These are phyloP conservation scores for Ammospiza caudacuta DNA, from an alignment of 2,113 vertebrate genomes.

Conservation along the genomic window DNA sequence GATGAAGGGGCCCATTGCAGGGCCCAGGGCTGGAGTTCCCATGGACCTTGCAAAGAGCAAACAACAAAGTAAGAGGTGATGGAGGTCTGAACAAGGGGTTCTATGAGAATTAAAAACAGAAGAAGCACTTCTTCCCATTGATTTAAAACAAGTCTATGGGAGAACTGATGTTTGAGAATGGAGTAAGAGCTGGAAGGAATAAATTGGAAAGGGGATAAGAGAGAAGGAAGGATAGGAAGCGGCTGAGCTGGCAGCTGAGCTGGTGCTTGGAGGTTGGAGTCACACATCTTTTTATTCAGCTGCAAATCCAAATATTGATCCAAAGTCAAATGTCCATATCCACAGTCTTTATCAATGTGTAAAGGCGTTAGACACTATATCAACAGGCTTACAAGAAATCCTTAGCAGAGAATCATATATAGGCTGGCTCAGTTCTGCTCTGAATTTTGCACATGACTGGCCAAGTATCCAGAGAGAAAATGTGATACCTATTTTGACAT, in stretches of 20 bases:
- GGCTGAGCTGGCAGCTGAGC: not conserved
- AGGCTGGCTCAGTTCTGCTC: not conserved
- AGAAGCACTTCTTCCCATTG: not conserved
- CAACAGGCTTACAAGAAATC: not conserved
- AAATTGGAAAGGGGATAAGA: not conserved
- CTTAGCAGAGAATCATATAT: not conserved
- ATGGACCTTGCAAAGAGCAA: not conserved
- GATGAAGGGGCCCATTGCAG: not conserved
- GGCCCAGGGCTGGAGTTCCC: not conserved
- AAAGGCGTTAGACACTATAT: not conserved
- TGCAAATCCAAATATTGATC: slow-evolving; percentile 1
- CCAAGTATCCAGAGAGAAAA: not conserved
- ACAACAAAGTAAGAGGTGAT: not conserved
- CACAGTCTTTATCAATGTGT: not conserved
- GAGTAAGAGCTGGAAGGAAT: not conserved
- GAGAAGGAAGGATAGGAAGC: not conserved
- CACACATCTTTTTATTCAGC: not conserved
- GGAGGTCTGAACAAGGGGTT: not conserved
- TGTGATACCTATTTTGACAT: not conserved
- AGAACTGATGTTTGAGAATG: not conserved
- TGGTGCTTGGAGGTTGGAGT: not conserved
- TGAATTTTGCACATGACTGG: not conserved
- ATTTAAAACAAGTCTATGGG: not conserved
- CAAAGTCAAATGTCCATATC: not conserved
- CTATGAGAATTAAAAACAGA: not conserved